Conservation (phyloP, 2,113 vertebrate species). For the Hydrochoerus hydrochaeris region DNA sequence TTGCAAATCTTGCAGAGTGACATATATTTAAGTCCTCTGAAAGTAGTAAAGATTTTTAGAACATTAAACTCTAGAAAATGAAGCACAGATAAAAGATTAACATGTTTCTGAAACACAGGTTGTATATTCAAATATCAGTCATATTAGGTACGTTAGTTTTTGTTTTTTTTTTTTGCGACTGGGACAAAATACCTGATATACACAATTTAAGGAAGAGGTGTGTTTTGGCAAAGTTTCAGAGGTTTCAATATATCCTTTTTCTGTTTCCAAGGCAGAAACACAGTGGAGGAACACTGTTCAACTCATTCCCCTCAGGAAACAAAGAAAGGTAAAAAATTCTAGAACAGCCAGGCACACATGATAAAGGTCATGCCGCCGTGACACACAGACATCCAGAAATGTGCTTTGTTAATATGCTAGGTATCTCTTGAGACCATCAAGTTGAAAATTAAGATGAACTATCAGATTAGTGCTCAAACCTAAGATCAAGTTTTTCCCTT, state of each 20-base stretch:
- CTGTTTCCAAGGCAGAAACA: not conserved
- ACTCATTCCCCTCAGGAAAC: not conserved
- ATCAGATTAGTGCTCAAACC: not conserved
- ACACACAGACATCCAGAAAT: not conserved
- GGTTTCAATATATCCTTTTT: too few species aligned
- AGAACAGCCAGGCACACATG: not conserved
- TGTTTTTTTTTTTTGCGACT: not conserved
- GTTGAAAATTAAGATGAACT: not conserved
- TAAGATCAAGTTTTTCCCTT: not conserved
- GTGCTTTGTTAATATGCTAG: not conserved
- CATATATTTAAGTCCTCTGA: not conserved
- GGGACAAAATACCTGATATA: not conserved
- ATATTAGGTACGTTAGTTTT: not conserved
- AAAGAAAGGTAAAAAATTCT: not conserved
- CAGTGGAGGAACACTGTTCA: not conserved
- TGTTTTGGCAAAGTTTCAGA: not conserved
- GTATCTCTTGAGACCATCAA: not conserved
- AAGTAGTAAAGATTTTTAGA: not conserved
- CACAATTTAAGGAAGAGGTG: not conserved
- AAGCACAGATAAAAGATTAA: not conserved
- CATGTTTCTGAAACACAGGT: not conserved
- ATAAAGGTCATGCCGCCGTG: not conserved
- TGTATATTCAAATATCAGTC: not conserved
- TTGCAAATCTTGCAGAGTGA: not conserved
- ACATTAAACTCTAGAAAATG: not conserved